Evolutionary conservation across 2,888 invertebrate genomes (phyloP).

Genomic region (Volucella zonaria): DNA sequence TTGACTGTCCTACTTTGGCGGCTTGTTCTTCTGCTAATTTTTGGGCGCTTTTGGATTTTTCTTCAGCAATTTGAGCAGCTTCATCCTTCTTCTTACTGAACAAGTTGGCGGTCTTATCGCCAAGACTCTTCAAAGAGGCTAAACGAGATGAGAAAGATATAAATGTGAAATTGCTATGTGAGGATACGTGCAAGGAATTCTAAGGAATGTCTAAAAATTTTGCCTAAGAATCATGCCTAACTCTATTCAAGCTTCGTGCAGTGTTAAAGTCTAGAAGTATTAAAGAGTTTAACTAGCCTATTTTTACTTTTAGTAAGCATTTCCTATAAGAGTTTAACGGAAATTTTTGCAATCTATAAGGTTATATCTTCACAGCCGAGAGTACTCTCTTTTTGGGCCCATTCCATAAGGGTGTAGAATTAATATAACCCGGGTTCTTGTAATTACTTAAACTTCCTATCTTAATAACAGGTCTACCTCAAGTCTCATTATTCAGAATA

Average conservation of each 20-base stretch:
- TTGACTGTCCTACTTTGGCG: conserved; percentile 85
- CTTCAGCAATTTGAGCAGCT: conserved; percentile 85
- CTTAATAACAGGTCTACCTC: too few species aligned
- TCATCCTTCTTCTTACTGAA: conserved; percentile 90
- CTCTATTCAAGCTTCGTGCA: conserved; percentile 51
- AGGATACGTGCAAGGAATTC: background rate
- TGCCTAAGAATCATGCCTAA: conserved; percentile 16
- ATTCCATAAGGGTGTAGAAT: too few species aligned
- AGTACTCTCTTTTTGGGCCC: too few species aligned
- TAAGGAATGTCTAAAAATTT: background rate
- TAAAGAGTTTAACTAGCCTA: background rate
- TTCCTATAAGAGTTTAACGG: too few species aligned
- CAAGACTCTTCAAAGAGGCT: conserved; percentile 89
- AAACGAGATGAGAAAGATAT: conserved; percentile 72
- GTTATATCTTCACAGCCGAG: too few species aligned
- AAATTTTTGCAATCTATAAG: too few species aligned
- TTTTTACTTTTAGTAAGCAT: too few species aligned
- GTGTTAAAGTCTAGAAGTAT: conserved; percentile 7
- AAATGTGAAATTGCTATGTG: background rate
- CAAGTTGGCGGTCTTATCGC: conserved; percentile 88
- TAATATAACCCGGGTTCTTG: too few species aligned
- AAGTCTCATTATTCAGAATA: too few species aligned
- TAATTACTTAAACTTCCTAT: too few species aligned
- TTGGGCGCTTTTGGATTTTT: conserved; percentile 85
- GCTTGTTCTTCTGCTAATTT: conserved; percentile 86